Conservation (phyloP, 1,140 invertebrate genomes). For the Pseudomyrmex pallidus region DNA sequence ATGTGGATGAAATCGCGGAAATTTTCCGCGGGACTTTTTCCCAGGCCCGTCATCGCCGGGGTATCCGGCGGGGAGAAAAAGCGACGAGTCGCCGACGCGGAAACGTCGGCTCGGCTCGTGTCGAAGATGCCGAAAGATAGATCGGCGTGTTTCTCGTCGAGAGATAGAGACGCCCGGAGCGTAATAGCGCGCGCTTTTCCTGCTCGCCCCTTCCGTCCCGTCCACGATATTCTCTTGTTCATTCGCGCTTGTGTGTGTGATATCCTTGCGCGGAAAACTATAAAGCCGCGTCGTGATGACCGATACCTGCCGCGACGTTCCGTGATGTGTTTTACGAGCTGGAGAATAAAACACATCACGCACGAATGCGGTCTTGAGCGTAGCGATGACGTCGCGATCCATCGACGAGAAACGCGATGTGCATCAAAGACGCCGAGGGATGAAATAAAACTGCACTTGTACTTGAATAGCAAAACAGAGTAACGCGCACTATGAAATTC, state of each 20-base stretch:
- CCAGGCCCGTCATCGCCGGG: not conserved
- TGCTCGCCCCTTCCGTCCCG: constrained; percentile 41
- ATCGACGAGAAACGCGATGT: not conserved
- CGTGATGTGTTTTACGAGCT: constrained; percentile 76
- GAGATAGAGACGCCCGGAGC: constrained; percentile 60
- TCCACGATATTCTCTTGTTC: constrained; percentile 43
- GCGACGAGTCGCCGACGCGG: constrained; percentile 42
- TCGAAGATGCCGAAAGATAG: constrained; percentile 65
- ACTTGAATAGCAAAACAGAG: constrained; percentile 1
- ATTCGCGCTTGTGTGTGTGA: constrained; percentile 20
- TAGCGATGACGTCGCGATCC: constrained; percentile 32
- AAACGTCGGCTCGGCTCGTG: constrained; percentile 41
- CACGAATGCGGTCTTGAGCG: constrained; percentile 68
- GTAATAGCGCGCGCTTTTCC: constrained; percentile 65
- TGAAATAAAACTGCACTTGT: not conserved
- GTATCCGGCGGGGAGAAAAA: not conserved
- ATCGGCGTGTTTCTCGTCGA: constrained; percentile 42
- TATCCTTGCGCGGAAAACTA: constrained; percentile 58
- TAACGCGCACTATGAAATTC: too few relatives aligned
- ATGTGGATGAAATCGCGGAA: constrained; percentile 35
- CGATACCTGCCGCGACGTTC: constrained; percentile 71
- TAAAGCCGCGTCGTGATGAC: constrained; percentile 78
- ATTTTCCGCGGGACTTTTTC: constrained; percentile 50
- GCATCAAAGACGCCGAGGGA: not conserved
- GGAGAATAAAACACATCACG: constrained; percentile 37